These are phyloP conservation scores for Ormyrus labotus DNA, from an alignment of 2,888 invertebrate species.

Conservation along the genomic window DNA sequence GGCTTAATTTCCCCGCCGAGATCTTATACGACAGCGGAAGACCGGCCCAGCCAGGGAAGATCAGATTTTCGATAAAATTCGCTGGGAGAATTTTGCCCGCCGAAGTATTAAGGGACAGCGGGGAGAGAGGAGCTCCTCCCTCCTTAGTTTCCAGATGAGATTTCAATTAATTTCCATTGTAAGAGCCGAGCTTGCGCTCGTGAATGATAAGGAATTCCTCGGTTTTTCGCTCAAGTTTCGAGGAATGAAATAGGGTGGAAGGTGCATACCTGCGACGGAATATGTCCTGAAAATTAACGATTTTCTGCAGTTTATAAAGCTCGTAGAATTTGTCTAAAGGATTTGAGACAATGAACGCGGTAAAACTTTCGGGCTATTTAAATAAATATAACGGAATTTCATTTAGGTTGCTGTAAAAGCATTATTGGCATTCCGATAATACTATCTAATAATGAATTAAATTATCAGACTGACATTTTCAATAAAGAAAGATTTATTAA, in stretches of 20 bases:
- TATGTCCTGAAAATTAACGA: not conserved
- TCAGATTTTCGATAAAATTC: conserved; percentile 52
- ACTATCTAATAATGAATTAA: too few relatives aligned
- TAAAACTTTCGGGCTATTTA: not conserved
- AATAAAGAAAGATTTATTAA: too few relatives aligned
- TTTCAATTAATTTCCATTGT: conserved; percentile 53
- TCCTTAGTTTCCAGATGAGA: conserved; percentile 34
- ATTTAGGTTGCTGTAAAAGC: too few relatives aligned
- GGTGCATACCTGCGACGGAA: conserved; percentile 30
- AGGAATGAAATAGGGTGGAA: not conserved
- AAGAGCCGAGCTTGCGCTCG: not conserved
- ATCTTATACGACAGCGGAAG: not conserved
- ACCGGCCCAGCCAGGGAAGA: not conserved
- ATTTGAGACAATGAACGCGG: too few relatives aligned
- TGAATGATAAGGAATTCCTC: conserved; percentile 46
- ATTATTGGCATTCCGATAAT: too few relatives aligned
- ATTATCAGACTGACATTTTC: too few relatives aligned
- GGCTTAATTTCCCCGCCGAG: conserved; percentile 44
- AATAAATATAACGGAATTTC: too few relatives aligned
- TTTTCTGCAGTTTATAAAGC: conserved; percentile 28
- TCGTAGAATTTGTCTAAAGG: not conserved
- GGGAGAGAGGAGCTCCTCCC: not conserved
- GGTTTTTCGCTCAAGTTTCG: conserved; percentile 23
- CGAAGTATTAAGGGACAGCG: not conserved
- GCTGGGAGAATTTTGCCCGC: conserved; percentile 15